Evolutionary conservation across 92 coral and sea anemone species (phyloP).

Genomic region (Actinernus sp.): DNA sequence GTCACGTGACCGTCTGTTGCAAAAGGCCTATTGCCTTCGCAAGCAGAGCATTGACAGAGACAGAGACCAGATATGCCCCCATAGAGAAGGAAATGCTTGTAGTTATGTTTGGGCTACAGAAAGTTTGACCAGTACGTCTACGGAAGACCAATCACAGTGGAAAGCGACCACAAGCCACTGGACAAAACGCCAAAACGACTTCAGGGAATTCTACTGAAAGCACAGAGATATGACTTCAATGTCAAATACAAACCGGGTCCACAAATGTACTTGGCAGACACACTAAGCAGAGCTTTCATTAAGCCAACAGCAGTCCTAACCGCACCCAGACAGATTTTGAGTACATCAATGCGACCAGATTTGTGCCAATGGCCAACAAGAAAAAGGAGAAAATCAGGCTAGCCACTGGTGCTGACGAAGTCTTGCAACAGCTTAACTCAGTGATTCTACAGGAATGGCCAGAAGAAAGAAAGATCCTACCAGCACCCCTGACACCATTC

Average conservation of each 20-base stretch:
- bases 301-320: background rate
- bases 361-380: slow-evolving; percentile 18
- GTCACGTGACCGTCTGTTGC: too few species aligned
- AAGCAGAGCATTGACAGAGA: slow-evolving; percentile 6
- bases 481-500: background rate
- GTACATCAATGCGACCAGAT: slow-evolving; percentile 32
- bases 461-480: background rate
- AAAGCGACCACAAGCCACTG: background rate
- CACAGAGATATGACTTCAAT: slow-evolving; percentile 11
- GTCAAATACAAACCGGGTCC: slow-evolving; percentile 8
- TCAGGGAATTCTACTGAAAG: slow-evolving; percentile 17
- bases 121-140: slow-evolving; percentile 7
- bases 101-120: background rate
- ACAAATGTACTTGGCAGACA: slow-evolving; percentile 5
- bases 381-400: slow-evolving; percentile 7
- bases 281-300: slow-evolving; percentile 24
- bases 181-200: slow-evolving; percentile 13
- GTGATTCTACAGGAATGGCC: too few species aligned
- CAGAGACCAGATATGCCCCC: slow-evolving; percentile 4
- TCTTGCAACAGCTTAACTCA: slow-evolving; percentile 21
- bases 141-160: background rate
- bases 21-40: slow-evolving; percentile 8
- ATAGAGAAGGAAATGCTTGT: slow-evolving; percentile 4
- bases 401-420: slow-evolving; percentile 8
- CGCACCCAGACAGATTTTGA: slow-evolving; percentile 12